These are phyloP conservation scores for Chauna torquata DNA, from an alignment of 2,113 vertebrate species.

Conservation along the genomic window DNA sequence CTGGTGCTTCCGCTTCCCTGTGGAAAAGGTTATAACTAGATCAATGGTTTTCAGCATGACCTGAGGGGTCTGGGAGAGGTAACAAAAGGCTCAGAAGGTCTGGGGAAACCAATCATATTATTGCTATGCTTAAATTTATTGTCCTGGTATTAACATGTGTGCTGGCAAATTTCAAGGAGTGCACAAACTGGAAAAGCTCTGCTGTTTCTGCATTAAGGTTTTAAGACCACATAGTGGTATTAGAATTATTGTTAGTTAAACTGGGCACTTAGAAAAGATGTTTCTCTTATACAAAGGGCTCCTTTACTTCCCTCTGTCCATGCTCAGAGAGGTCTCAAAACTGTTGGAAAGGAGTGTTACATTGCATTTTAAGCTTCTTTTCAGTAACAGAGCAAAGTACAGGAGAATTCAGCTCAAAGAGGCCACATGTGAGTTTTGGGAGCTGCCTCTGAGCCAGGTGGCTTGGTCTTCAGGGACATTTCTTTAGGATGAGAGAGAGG, in stretches of 20 bases:
- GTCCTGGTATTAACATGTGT: not conserved
- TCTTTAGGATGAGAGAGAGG: not conserved
- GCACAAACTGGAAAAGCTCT: not conserved
- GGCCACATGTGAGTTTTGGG: not conserved
- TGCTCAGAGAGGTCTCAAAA: not conserved
- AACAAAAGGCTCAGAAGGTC: not conserved
- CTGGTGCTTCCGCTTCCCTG: not conserved
- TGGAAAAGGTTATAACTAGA: not conserved
- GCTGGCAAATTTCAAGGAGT: not conserved
- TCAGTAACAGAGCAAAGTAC: not conserved
- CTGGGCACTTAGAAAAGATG: not conserved
- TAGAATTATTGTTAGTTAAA: not conserved
- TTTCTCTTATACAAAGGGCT: not conserved
- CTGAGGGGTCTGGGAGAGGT: not conserved
- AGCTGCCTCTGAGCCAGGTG: not conserved
- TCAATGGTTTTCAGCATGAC: not conserved
- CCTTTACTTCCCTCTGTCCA: not conserved
- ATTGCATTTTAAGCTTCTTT: not conserved
- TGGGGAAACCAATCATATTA: not conserved
- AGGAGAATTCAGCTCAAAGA: not conserved
- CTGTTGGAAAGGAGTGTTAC: not conserved
- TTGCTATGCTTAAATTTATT: not conserved
- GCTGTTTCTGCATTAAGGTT: not conserved
- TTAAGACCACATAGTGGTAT: not conserved
- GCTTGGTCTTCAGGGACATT: not conserved